Percentiles rank a stretch among this genome's conserved stretches.
Conservation (phyloP, 1,140 invertebrate genomes). For the Apis florea region DNA sequence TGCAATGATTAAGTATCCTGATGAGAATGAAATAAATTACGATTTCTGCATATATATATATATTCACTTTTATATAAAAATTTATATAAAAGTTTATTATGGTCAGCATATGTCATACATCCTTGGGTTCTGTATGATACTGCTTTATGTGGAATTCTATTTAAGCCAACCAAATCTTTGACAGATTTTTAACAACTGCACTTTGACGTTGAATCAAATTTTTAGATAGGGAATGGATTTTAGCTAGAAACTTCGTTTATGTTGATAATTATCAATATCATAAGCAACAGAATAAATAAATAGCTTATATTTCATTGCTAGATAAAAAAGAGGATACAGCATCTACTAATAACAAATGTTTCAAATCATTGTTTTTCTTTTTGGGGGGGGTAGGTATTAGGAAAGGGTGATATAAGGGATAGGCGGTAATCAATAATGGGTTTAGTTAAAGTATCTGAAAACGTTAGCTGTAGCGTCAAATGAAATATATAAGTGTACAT, state of each 20-base stretch:
- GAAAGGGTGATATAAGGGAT: constrained; percentile 58
- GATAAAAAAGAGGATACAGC: constrained; percentile 30
- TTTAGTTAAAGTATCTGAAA: constrained; percentile 61
- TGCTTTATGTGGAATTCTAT: constrained; percentile 38
- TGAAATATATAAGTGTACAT: constrained; percentile 64
- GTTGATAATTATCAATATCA: constrained; percentile 27
- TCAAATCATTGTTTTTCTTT: constrained; percentile 56
- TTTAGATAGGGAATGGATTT: constrained; percentile 43
- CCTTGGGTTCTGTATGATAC: constrained; percentile 58
- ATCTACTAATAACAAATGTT: constrained; percentile 43
- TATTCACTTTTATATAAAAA: not conserved
- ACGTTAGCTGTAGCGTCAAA: constrained; percentile 60
- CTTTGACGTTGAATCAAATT: constrained; percentile 42
- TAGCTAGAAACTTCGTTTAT: constrained; percentile 41
- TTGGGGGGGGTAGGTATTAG: constrained; percentile 47
- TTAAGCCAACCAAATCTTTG: constrained; percentile 42
- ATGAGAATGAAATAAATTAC: not conserved
- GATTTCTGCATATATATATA: constrained; percentile 4
- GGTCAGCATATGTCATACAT: constrained; percentile 35
- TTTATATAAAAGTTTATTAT: not conserved
- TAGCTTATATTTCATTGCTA: constrained; percentile 39
- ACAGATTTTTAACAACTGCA: constrained; percentile 40
- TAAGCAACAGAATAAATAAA: constrained; percentile 1
- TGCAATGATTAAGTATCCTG: constrained; percentile 9
- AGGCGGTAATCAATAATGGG: constrained; percentile 63